Base-by-base conservation (phyloP, 2,113 vertebrate genomes). In the Paracanthobrama guichenoti region DNA sequence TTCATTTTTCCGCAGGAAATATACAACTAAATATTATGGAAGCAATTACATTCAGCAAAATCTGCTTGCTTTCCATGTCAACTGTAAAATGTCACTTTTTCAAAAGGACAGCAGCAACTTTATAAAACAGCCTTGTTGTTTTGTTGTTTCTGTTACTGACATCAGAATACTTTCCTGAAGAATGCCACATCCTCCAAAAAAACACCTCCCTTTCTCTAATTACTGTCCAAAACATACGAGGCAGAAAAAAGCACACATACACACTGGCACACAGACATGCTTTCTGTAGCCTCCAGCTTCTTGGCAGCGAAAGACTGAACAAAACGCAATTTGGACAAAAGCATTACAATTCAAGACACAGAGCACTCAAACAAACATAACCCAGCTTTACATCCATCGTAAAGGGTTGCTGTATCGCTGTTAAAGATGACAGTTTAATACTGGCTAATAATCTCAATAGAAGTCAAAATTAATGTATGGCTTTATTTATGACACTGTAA, bases 391-490 rank as follows among this genome's bases (percentile, higher is more conserved):
- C 48, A n/a, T 71, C 10, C 16, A 50, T 62, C 28, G 31, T 22
- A 35, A 28, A 79, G 24, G n/a, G 39, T 50, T 48, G 16, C 13
- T 31, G 42, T 50, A 11, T 69, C 39, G 26, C 20, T 35, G 35
- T 79, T 28, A 71, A 59, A 57, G 3, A 50, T 79, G 76, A n/a
- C 86, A 80, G 28, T 64, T 86, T 81, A 50, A 83, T 83, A 62
- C 48, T 35, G 44, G 35, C 13, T 44, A 73, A 75, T 80, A 74
- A 80, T 28, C 50, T 60, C 26, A 39, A n/a, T 6, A 8, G 31
- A 67, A 74, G 31, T 55, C 18, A 8, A 55, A 22, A 79, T 57
- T 0, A 60, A 83, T 77, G 82, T 77, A 82, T 35, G 22, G 20
- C 28, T 42, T 59, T 76, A 76, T 76, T 75, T 55, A 76, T 55